A percentile compares a stretch with the other conserved stretches of the same genome.
Evolutionary conservation across 92 coral and sea anemone genomes (phyloP).

Genomic region (Phenganax marumi): DNA sequence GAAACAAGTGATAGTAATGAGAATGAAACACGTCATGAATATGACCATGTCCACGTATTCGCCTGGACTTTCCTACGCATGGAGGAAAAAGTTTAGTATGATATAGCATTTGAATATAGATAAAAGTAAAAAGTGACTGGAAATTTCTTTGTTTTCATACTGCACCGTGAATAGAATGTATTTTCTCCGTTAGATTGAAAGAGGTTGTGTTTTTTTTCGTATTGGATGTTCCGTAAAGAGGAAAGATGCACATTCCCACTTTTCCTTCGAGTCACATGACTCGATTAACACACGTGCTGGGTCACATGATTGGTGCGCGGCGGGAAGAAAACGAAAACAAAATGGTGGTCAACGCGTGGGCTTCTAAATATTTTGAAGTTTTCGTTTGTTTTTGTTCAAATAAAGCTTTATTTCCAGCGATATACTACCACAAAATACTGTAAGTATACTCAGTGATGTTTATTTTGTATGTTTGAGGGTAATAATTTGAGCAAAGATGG

Average conservation of each 20-base stretch:
- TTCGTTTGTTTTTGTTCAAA: background rate
- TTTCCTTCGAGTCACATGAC: background rate
- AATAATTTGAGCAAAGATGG: background rate
- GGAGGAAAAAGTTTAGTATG: background rate
- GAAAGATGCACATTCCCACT: too few relatives aligned
- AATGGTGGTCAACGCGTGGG: conserved; percentile 7
- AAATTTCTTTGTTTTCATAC: background rate
- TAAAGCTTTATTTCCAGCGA: background rate
- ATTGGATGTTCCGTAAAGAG: too few relatives aligned
- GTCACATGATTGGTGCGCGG: conserved; percentile 28
- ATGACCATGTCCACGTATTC: conserved; percentile 83
- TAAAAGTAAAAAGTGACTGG: background rate
- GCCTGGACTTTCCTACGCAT: conserved; percentile 74
- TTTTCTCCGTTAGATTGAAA: too few relatives aligned
- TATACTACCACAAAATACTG: background rate
- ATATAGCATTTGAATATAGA: background rate
- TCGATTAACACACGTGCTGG: background rate
- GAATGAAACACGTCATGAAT: conserved; percentile 93
- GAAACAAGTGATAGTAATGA: conserved; percentile 85
- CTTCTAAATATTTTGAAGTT: background rate
- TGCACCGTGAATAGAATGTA: too few relatives aligned
- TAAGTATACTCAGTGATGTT: background rate
- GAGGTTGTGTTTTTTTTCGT: too few relatives aligned
- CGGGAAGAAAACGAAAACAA: conserved; percentile 23
- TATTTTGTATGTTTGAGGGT: background rate